phyloP scores from a whole-genome alignment of 2,113 vertebrate genomes.

The Zeus faber region DNA sequence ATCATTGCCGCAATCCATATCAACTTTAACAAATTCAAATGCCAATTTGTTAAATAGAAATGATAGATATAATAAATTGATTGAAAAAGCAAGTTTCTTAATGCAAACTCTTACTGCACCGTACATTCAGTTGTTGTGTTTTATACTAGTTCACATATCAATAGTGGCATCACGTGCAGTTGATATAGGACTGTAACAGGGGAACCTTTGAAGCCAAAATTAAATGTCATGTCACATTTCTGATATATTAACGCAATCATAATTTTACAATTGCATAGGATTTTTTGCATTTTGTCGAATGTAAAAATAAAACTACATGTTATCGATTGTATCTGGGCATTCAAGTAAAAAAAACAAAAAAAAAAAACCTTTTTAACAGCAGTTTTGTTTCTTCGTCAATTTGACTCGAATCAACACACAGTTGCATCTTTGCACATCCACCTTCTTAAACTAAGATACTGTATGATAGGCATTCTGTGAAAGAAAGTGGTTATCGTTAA shows the following conservation, averaged over 20 bases:
- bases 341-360: conserved; percentile 11
- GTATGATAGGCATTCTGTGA: conserved; percentile 5
- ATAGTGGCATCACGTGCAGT: conserved; percentile 27
- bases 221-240: conserved; percentile 2
- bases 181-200: neutral
- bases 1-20: conserved; percentile 18
- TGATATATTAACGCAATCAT: too few relatives aligned
- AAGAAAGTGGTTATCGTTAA: conserved; percentile 1
- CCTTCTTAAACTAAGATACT: neutral
- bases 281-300: neutral
- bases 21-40: conserved; percentile 27
- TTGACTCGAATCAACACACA: conserved; percentile 9
- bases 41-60: conserved; percentile 16
- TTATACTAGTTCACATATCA: conserved; percentile 9
- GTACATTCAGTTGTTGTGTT: conserved; percentile 10
- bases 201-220: too few relatives aligned
- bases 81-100: neutral
- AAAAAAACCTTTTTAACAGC: neutral
- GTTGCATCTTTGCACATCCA: conserved; percentile 9
- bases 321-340: conserved; percentile 14
- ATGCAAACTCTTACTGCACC: conserved; percentile 3
- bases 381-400: neutral
- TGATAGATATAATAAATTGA: conserved; percentile 28
- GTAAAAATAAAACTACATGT: neutral
- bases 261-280: too few relatives aligned